Base-by-base conservation (phyloP, 2,113 vertebrate species). In the Nothobranchius kuhntae region DNA sequence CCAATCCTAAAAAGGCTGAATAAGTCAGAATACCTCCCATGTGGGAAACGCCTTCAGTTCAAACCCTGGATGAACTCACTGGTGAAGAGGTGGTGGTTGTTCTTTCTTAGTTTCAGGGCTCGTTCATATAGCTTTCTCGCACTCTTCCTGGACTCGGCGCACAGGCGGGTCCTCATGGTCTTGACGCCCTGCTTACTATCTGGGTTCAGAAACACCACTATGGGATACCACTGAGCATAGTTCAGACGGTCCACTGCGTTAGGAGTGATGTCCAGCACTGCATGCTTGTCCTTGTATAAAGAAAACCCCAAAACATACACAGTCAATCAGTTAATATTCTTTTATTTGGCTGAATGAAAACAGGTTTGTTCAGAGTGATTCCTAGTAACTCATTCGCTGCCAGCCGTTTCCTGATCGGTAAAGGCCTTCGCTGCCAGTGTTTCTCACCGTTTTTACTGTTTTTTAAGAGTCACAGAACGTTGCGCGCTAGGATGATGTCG, bases 191-290 rank as follows among this genome's bases (percentile, higher is more conserved):
- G 96, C 89, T 99, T 99, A 26, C 94, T 96, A 83, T 99, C 98
- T 3, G 98, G 97, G 87, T 99, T 98, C 69, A 99, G 92, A 80
- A 99, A 99, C 42, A 98, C 95, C 48, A 99, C 97, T 54, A 99
- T 99, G 14, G 98, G 97, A 91, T 99, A 99, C 98, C 98, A 99
- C 92, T 99, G 98, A 9, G 98, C 98, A 2, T 99, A 99, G 90
- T 99, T 99, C 71, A 99, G 94, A 47, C 97, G 95, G 87, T 99
- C 98, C 84, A 99, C 98, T 42, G 98, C 98, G 68, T 99, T 99
- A n/a, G 98, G 98, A 50, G 98, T 99, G 78, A 99, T 98, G 81
- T 99, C 98, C 86, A 99, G 87, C 68, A 99, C 93, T 14, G 98
- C 98, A 35, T 99, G 97, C 76, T 98, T 99, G 87, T 99, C 98